Percentiles rank a stretch among this genome's conserved stretches.
phyloP scores from a whole-genome alignment of 2,113 vertebrate genomes.

The Pterocles orientalis region DNA sequence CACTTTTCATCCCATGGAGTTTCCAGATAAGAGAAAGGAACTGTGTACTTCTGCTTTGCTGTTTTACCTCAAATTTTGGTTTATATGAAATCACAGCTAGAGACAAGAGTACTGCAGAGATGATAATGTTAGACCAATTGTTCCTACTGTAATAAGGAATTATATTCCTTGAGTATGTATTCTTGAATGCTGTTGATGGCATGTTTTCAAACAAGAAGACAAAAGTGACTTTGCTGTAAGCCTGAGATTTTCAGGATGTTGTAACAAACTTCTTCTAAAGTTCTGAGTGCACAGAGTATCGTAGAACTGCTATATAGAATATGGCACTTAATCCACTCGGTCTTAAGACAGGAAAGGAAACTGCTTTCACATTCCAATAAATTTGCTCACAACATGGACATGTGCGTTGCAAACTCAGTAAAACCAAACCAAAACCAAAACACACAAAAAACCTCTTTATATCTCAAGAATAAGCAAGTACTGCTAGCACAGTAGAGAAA shows the following conservation, averaged over 20 bases:
- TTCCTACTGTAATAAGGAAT: neutral
- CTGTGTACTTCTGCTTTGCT: neutral
- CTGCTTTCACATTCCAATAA: neutral
- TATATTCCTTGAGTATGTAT: neutral
- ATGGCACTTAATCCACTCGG: neutral
- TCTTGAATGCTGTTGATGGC: neutral
- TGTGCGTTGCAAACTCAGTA: neutral
- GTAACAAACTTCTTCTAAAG: neutral
- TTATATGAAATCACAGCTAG: neutral
- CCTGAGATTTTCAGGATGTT: neutral
- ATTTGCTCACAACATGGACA: neutral
- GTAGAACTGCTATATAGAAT: neutral
- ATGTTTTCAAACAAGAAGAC: neutral
- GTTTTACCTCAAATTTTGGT: neutral
- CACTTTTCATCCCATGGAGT: too few species aligned
- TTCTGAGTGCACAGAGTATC: neutral
- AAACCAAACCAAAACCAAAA: neutral
- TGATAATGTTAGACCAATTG: neutral
- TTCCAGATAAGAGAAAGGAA: neutral
- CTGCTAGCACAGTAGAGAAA: neutral
- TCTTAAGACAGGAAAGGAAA: neutral
- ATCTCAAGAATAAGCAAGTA: neutral
- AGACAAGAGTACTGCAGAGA: neutral
- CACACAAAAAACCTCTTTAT: fast-evolving
- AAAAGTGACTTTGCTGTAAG: neutral